These are phyloP conservation scores for Mactra quadrangularis DNA, from an alignment of 1,140 invertebrate species.

Conservation along the genomic window DNA sequence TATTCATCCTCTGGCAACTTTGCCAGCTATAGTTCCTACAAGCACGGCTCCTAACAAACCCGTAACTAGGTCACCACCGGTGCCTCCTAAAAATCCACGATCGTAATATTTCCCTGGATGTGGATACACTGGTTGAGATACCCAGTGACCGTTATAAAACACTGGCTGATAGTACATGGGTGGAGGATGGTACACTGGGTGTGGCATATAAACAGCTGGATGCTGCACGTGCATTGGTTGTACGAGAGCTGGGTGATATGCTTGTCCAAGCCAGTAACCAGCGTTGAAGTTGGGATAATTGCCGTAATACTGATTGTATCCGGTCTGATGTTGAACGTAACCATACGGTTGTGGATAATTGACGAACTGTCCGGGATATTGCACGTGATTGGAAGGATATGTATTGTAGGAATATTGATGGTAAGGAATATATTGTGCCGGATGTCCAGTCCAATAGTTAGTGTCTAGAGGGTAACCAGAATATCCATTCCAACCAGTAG, in stretches of 20 bases:
- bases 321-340: slow-evolving; percentile 4
- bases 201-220: neutral
- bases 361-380: neutral
- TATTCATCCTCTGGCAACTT: neutral
- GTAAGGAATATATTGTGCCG: slow-evolving; percentile 1
- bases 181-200: slow-evolving; percentile 9
- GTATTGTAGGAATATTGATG: slow-evolving; percentile 18
- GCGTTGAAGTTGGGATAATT: slow-evolving; percentile 46
- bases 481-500: neutral
- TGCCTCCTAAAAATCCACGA: slow-evolving; percentile 36
- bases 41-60: slow-evolving; percentile 40
- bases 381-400: neutral
- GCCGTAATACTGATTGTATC: slow-evolving; percentile 33
- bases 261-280: slow-evolving; percentile 25
- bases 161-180: neutral
- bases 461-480: slow-evolving; percentile 3
- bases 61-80: slow-evolving; percentile 15
- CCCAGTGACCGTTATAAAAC: slow-evolving; percentile 17
- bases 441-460: slow-evolving; percentile 50
- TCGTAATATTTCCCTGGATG: slow-evolving; percentile 9
- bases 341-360: slow-evolving; percentile 24
- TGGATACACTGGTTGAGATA: slow-evolving; percentile 11
- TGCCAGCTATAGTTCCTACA: slow-evolving; percentile 37
- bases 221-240: neutral
- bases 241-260: neutral